phyloP scores from a whole-genome alignment of 2,888 invertebrate genomes.

The Lasioglossum malachurum region DNA sequence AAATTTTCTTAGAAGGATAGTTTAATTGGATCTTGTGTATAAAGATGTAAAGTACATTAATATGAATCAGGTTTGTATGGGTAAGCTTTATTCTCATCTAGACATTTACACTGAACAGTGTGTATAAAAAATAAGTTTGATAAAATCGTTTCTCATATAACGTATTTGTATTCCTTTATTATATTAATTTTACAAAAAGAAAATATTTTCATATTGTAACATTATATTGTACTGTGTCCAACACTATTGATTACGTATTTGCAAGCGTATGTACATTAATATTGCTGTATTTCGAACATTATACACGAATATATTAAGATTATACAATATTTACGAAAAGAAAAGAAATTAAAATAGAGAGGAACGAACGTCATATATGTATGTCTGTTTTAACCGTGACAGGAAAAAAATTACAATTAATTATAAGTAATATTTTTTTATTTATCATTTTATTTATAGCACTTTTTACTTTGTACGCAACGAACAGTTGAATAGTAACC shows the following conservation, averaged over 20 bases:
- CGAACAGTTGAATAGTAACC: not conserved
- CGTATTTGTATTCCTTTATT: not conserved
- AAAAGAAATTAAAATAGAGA: not conserved
- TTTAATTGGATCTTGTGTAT: slow-evolving; percentile 23
- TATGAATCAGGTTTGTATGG: slow-evolving; percentile 27
- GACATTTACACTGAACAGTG: slow-evolving; percentile 16
- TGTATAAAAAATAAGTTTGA: slow-evolving; percentile 1
- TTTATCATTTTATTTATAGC: slow-evolving; percentile 11
- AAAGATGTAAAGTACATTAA: slow-evolving; percentile 31
- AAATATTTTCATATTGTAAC: not conserved
- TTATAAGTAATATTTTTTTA: not conserved
- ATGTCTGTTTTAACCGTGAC: not conserved
- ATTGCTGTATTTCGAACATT: not conserved
- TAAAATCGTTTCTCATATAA: slow-evolving; percentile 9
- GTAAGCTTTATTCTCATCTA: not conserved
- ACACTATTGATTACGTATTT: not conserved
- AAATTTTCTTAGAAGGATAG: slow-evolving; percentile 13
- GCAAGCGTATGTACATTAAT: not conserved
- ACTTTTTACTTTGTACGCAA: slow-evolving; percentile 13
- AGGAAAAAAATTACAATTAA: not conserved
- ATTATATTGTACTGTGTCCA: not conserved
- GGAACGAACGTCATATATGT: not conserved
- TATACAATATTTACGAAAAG: not conserved
- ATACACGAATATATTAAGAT: not conserved
- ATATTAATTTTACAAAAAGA: slow-evolving; percentile 4